Evolutionary conservation across 2,113 vertebrate species (phyloP).

Genomic region (Cyprinodon variegatus): DNA sequence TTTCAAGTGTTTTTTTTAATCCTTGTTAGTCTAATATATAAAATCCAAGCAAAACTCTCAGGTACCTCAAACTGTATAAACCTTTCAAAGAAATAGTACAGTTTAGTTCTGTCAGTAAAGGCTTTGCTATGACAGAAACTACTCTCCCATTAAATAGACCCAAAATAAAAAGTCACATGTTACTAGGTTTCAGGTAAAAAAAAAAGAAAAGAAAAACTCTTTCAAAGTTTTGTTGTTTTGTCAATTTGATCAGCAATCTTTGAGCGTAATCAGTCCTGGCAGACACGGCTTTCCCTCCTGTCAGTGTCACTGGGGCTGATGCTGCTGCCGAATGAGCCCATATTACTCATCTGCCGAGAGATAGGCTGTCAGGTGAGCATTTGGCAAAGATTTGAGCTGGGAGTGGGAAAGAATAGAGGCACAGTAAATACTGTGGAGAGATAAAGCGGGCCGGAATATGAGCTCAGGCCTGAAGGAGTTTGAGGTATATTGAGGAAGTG

Average conservation of each 20-base stretch:
- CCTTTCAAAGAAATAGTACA: too few relatives aligned
- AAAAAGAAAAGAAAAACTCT: constrained; percentile 16
- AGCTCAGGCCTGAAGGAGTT: constrained; percentile 64
- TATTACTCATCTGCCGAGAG: constrained; percentile 52
- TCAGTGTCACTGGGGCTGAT: constrained; percentile 34
- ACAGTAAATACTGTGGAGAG: constrained; percentile 62
- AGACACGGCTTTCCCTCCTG: constrained; percentile 52
- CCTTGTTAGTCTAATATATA: neutral
- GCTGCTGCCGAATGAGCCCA: constrained; percentile 55
- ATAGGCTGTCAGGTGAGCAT: constrained; percentile 55
- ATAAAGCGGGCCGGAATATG: constrained; percentile 42
- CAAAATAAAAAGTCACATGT: constrained; percentile 42
- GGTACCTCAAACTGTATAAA: too few relatives aligned
- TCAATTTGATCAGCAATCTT: constrained; percentile 68
- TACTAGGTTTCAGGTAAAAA: constrained; percentile 22
- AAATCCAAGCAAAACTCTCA: neutral
- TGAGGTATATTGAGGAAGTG: constrained; percentile 60
- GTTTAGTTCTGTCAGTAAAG: neutral
- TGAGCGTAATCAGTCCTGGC: constrained; percentile 58
- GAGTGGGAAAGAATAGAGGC: constrained; percentile 40
- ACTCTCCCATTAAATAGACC: constrained; percentile 20
- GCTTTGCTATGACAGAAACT: constrained; percentile 21
- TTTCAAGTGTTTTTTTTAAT: too few relatives aligned
- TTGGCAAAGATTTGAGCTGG: constrained; percentile 52
- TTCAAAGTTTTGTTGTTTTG: constrained; percentile 50